Percentiles rank a stretch among this genome's conserved stretches.
Conservation (phyloP, 2,113 vertebrate species). For the Ginglymostoma cirratum region DNA sequence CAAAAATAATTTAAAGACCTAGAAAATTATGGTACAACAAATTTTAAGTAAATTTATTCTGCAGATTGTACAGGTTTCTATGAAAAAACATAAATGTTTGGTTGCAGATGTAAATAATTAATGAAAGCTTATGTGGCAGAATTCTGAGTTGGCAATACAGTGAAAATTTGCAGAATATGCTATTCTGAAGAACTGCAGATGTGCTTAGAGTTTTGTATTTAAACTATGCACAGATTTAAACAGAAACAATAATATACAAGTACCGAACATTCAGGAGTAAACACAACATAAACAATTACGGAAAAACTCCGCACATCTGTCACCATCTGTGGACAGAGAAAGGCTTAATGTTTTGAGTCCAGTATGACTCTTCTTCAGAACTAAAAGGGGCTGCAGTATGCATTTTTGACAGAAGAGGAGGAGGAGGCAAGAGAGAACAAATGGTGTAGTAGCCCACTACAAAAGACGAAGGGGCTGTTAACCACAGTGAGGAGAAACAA, state of each 20-base stretch:
- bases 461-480: too few species aligned
- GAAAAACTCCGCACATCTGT: too few species aligned
- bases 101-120: not conserved
- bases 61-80: not conserved
- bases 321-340: too few species aligned
- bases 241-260: not conserved
- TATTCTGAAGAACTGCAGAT: not conserved
- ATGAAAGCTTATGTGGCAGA: not conserved
- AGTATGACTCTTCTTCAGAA: too few species aligned
- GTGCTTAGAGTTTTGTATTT: not conserved
- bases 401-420: too few species aligned
- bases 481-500: too few species aligned
- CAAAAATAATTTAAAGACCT: not conserved
- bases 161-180: not conserved
- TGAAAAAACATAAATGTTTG: not conserved
- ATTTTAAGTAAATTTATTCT: not conserved
- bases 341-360: too few species aligned
- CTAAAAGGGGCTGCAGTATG: too few species aligned
- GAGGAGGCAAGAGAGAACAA: too few species aligned
- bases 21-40: not conserved
- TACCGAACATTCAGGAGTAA: not conserved
- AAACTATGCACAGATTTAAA: not conserved
- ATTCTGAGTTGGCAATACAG: not conserved
- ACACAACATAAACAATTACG: not conserved
- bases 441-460: too few species aligned